Percentiles rank a stretch among this genome's conserved stretches.
phyloP scores from a whole-genome alignment of 2,888 invertebrate genomes.

The Nymphalis polychloros region DNA sequence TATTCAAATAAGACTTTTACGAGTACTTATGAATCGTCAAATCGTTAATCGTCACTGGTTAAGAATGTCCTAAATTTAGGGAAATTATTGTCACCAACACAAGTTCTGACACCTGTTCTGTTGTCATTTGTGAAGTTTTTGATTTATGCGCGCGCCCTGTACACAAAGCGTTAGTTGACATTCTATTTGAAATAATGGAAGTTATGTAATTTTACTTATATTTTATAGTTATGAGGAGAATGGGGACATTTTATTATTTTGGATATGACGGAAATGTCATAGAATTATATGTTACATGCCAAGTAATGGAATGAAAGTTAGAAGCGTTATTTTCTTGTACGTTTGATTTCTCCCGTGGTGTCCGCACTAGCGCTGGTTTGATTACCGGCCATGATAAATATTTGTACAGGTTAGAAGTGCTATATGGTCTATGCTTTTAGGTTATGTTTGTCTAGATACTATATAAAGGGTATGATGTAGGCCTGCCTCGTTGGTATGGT shows the following conservation, averaged over 20 bases:
- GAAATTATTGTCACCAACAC: slow-evolving; percentile 28
- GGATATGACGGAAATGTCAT: neutral
- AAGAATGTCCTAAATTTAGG: neutral
- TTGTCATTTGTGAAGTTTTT: slow-evolving; percentile 64
- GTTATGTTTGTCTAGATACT: too few relatives aligned
- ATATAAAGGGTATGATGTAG: too few relatives aligned
- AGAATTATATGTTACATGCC: neutral
- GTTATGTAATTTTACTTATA: slow-evolving; percentile 24
- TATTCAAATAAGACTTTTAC: too few relatives aligned
- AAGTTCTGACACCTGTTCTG: slow-evolving; percentile 49
- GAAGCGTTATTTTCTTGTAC: neutral
- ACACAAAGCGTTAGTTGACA: slow-evolving; percentile 35
- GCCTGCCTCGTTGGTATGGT: too few relatives aligned
- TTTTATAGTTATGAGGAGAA: slow-evolving; percentile 17
- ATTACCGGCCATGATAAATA: too few relatives aligned
- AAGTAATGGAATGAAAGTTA: neutral
- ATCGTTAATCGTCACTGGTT: too few relatives aligned
- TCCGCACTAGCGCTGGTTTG: too few relatives aligned
- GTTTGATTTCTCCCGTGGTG: too few relatives aligned
- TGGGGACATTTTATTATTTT: neutral
- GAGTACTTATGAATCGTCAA: too few relatives aligned
- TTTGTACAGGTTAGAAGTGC: too few relatives aligned
- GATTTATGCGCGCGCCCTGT: slow-evolving; percentile 53
- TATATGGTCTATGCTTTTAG: too few relatives aligned
- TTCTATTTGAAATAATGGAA: slow-evolving; percentile 35